Conservation (phyloP, 1,140 invertebrate genomes). For the Cheumatopsyche charites region DNA sequence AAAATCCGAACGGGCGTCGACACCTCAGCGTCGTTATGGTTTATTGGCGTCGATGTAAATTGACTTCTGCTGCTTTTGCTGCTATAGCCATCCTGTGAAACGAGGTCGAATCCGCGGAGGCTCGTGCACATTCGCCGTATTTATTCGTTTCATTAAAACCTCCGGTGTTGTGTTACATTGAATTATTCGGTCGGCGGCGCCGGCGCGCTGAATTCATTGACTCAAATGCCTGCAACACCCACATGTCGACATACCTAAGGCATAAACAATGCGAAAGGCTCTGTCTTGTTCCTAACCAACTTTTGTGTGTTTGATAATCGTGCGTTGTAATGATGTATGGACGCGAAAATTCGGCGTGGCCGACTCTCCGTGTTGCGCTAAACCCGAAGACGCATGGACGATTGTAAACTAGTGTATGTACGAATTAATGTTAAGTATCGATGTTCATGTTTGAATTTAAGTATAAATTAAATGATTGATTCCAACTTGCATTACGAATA, state of each 20-base stretch:
- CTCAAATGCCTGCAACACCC: conserved; percentile 23
- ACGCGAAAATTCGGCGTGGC: too few relatives aligned
- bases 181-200: conserved; percentile 24
- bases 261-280: conserved; percentile 33
- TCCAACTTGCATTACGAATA: too few relatives aligned
- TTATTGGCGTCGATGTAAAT: too few relatives aligned
- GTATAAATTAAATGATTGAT: too few relatives aligned
- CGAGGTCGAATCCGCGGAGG: conserved; percentile 3
- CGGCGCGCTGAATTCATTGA: conserved; percentile 30
- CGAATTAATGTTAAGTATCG: too few relatives aligned
- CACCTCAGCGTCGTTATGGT: too few relatives aligned
- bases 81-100: neutral
- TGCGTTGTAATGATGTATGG: conserved; percentile 27
- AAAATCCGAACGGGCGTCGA: neutral
- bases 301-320: conserved; percentile 24
- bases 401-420: too few relatives aligned
- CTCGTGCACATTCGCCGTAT: neutral
- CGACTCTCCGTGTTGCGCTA: too few relatives aligned
- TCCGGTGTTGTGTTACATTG: conserved; percentile 5
- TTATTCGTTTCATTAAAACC: conserved; percentile 10
- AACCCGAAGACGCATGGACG: too few relatives aligned
- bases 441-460: too few relatives aligned
- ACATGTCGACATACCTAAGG: conserved; percentile 27
- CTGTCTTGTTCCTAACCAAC: neutral
- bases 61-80: too few relatives aligned